These are phyloP conservation scores for Cavia aperea DNA, from an alignment of 2,113 vertebrate genomes.

Conservation along the genomic window DNA sequence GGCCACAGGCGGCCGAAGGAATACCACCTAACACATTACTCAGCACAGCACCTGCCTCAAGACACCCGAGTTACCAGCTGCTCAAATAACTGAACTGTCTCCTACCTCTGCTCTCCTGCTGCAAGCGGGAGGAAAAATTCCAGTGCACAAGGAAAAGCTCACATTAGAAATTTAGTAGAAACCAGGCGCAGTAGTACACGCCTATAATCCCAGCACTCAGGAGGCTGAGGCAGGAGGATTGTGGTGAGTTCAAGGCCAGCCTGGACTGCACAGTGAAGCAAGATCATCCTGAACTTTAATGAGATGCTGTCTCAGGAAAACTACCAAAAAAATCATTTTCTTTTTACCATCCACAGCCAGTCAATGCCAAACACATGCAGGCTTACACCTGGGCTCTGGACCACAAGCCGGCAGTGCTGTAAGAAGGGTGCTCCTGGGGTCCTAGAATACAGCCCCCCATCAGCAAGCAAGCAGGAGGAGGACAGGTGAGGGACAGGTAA, in stretches of 20 bases:
- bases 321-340: neutral
- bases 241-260: too few relatives aligned
- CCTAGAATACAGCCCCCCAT: neutral
- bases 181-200: neutral
- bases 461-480: neutral
- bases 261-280: neutral
- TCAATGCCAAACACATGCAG: neutral
- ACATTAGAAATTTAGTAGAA: neutral
- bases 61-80: neutral
- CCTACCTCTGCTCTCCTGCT: neutral
- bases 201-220: neutral
- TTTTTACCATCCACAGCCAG: neutral
- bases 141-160: neutral
- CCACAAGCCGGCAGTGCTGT: neutral
- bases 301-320: neutral
- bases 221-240: neutral
- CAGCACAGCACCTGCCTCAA: neutral
- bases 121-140: neutral
- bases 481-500: neutral
- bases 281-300: neutral
- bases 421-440: neutral
- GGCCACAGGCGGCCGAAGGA: neutral
- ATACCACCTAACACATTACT: neutral
- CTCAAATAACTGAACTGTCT: neutral
- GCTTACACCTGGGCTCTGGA: neutral